phyloP scores from a whole-genome alignment of 2,888 invertebrate species.

The Aphodius sticticus region DNA sequence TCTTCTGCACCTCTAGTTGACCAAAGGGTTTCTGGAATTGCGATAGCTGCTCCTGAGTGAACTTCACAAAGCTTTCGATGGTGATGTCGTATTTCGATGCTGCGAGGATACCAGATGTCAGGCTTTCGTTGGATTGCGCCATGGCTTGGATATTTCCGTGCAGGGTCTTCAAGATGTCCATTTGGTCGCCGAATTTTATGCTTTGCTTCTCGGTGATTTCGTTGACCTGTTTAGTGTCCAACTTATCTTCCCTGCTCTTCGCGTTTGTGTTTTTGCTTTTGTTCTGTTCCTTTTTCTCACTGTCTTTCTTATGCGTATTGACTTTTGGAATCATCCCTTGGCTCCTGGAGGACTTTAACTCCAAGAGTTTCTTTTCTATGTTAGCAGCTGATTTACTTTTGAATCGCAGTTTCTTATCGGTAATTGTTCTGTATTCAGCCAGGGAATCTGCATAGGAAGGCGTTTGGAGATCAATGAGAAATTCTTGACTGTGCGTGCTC shows the following conservation, averaged over 20 bases:
- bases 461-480: background rate
- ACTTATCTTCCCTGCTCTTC: background rate
- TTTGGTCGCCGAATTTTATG: background rate
- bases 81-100: background rate
- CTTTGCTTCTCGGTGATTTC: background rate
- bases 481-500: background rate
- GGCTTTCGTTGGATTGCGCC: background rate
- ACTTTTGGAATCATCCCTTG: background rate
- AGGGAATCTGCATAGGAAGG: background rate
- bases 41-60: background rate
- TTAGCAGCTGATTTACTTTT: background rate
- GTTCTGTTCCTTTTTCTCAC: background rate
- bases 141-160: background rate
- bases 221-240: background rate
- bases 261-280: background rate
- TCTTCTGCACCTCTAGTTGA: background rate
- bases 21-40: slow-evolving; percentile 4
- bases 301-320: background rate
- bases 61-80: background rate
- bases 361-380: background rate
- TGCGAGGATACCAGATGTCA: background rate
- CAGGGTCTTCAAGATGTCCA: background rate
- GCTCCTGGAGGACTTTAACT: background rate
- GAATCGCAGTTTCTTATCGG: background rate
- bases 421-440: background rate